phyloP scores from a whole-genome alignment of 2,797 vertebrate species.

The Sibirionetta formosa region DNA sequence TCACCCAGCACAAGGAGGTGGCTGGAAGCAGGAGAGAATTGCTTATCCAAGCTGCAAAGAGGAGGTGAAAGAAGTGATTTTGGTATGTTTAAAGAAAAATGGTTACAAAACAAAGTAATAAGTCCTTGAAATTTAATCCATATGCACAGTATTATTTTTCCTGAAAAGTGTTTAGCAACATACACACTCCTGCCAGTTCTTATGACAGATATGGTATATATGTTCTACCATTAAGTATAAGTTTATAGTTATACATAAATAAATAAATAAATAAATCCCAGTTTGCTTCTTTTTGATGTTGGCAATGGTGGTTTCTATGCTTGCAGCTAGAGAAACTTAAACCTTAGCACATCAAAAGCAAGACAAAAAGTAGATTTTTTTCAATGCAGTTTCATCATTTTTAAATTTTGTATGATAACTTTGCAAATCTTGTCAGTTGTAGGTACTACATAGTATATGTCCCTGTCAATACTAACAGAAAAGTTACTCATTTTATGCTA shows the following conservation, averaged over 20 bases:
- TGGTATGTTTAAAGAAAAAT: neutral
- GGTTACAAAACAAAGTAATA: neutral
- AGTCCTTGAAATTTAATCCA: conserved; percentile 14
- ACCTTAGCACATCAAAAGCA: neutral
- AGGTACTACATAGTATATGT: neutral
- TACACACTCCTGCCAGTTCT: neutral
- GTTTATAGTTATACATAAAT: neutral
- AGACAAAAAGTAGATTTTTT: neutral
- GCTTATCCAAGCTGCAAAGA: neutral
- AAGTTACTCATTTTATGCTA: neutral
- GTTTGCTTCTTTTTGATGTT: neutral
- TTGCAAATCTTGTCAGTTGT: neutral
- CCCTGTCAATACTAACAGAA: neutral
- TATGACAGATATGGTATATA: neutral
- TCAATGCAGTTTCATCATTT: neutral
- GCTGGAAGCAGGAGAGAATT: neutral
- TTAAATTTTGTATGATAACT: neutral
- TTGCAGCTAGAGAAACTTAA: neutral
- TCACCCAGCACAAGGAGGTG: neutral
- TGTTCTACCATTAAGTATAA: neutral
- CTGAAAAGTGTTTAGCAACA: neutral
- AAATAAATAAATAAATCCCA: neutral
- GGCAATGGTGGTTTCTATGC: neutral
- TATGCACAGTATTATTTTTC: neutral
- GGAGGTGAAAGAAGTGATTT: neutral